These are phyloP conservation scores for Leguminivora glycinivorella DNA, from an alignment of 1,140 invertebrate genomes.

Conservation along the genomic window DNA sequence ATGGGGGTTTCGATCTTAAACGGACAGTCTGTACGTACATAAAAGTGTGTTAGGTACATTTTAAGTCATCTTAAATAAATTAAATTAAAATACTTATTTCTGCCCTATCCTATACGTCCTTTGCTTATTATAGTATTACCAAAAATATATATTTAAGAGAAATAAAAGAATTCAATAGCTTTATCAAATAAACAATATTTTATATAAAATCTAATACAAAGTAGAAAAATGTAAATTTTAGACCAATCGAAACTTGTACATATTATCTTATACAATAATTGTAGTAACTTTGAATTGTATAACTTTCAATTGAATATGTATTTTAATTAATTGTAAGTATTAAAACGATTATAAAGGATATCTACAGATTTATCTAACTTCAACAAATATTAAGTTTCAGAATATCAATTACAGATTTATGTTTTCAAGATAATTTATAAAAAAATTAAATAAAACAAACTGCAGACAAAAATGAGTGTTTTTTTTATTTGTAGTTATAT, in stretches of 20 bases:
- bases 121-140: slow-evolving; percentile 24
- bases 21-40: too few relatives aligned
- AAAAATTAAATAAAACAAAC: not conserved
- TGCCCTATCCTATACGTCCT: slow-evolving; percentile 59
- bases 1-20: too few relatives aligned
- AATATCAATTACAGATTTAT: not conserved
- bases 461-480: not conserved
- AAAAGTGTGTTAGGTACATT: too few relatives aligned
- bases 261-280: not conserved
- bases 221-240: slow-evolving; percentile 11
- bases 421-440: not conserved
- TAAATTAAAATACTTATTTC: slow-evolving; percentile 36
- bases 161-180: not conserved
- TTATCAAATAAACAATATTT: not conserved
- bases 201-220: not conserved
- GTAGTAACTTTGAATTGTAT: not conserved
- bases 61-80: not conserved
- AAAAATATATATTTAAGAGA: not conserved
- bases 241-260: slow-evolving; percentile 1
- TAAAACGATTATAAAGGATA: not conserved
- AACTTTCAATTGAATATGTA: slow-evolving; percentile 5
- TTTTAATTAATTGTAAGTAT: not conserved
- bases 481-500: not conserved
- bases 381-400: not conserved
- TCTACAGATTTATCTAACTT: not conserved